Evolutionary conservation across 1,140 invertebrate species (phyloP).

Genomic region (Zaprionus vittiger): DNA sequence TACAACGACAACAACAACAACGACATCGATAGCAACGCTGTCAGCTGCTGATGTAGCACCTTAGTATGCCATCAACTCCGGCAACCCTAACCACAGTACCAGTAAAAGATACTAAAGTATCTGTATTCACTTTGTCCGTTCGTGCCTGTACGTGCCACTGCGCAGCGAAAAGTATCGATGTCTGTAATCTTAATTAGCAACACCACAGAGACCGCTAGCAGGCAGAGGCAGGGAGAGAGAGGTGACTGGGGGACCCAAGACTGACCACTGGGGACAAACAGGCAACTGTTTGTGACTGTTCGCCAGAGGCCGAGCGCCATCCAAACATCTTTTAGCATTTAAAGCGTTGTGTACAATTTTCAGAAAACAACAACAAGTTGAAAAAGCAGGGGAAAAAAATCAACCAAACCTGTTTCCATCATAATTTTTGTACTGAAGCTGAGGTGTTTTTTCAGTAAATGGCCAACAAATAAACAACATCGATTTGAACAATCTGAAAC

Average conservation of each 20-base stretch:
- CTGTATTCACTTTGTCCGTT: conserved; percentile 35
- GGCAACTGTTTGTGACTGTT: conserved; percentile 14
- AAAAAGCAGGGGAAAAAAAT: conserved; percentile 44
- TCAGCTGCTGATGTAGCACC: conserved; percentile 76
- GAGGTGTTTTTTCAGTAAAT: conserved; percentile 72
- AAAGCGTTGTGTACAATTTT: conserved; percentile 62
- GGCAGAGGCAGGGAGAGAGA: conserved; percentile 13
- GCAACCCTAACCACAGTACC: not conserved
- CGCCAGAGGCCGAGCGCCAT: conserved; percentile 34
- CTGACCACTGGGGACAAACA: conserved; percentile 1
- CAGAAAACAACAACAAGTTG: conserved; percentile 37
- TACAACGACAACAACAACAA: not conserved
- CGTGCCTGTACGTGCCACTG: conserved; percentile 66
- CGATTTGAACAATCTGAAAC: conserved; percentile 57
- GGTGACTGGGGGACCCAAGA: not conserved
- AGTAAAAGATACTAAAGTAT: conserved; percentile 18
- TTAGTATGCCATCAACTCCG: conserved; percentile 37
- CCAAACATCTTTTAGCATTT: conserved; percentile 78
- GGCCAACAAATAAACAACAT: conserved; percentile 63
- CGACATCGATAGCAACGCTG: conserved; percentile 39
- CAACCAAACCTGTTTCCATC: conserved; percentile 62
- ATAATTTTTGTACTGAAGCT: conserved; percentile 66
- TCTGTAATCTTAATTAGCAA: conserved; percentile 82
- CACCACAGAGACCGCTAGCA: conserved; percentile 56
- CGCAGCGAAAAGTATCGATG: conserved; percentile 77